Base-by-base conservation (phyloP, 2,113 vertebrate species). In the Meleagris gallopavo region DNA sequence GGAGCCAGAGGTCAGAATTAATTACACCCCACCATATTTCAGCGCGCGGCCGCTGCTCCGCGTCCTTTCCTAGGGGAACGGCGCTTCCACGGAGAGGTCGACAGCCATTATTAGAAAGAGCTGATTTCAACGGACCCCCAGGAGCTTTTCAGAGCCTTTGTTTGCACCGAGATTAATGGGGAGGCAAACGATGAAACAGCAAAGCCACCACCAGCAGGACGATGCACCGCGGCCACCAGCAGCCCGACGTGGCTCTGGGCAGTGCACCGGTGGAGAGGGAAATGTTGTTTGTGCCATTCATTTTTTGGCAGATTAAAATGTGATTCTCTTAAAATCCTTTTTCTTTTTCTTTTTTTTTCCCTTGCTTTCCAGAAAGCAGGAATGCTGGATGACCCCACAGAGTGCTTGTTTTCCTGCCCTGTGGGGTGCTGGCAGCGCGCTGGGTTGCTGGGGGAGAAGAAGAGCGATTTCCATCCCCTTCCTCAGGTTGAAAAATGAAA, bases 61-160 rank as follows among this genome's bases (percentile, higher is more conserved):
- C 94, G 86, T 91, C 96, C 86, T 96, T 96, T 97, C 97, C 94
- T 10, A 88, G 94, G 97, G 97, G 97, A 97, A 82, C 94, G 25
- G 87, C 22, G n/a, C 92, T 89, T 96, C 96, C 95, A 90, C 61
- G 41, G 87, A 96, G 22, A 83, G 91, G 95, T 97, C 78, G 92
- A 94, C 95, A 94, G 95, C 95, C 95, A 93, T 96, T 97, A 97
- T 97, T 95, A 96, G 96, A 77, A 92, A 97, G 94, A 91, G 91
- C 96, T 97, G 97, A 97, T 97, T 97, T 97, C 97, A 97, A 97
- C 94, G 95, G 97, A 97, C 97, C 97, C 97, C 96, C 95, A 97
- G 97, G 97, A 98, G 95, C 95, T 96, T 97, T 97, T 96, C 96
- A 94, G 96, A 97, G 94, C 89, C 48, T 97, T 97, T 96, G 95